Evolutionary conservation across 1,140 invertebrate species (phyloP).

Genomic region (Globodera ellingtonae): DNA sequence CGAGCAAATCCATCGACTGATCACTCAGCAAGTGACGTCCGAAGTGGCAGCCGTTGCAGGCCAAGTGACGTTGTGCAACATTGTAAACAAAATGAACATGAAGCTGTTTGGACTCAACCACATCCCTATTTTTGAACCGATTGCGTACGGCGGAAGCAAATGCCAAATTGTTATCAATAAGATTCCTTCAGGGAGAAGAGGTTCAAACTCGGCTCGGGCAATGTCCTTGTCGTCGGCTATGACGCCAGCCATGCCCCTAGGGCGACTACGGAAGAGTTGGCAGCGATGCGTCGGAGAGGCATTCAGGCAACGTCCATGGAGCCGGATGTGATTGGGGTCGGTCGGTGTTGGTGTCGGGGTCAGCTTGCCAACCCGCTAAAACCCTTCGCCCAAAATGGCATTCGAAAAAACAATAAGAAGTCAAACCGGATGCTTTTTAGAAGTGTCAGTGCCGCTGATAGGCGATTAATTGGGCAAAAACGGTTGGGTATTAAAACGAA

Average conservation of each 20-base stretch:
- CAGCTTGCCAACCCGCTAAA: no score
- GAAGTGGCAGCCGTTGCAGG: constrained; percentile 18
- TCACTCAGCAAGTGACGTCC: constrained; percentile 35
- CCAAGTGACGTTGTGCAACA: constrained; percentile 32
- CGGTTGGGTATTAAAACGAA: no score
- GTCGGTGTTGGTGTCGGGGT: not conserved
- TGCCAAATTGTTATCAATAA: not conserved
- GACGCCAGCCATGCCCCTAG: constrained; percentile 33
- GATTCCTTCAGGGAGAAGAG: constrained; percentile 11
- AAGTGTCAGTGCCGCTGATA: no score
- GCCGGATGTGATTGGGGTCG: constrained; percentile 34
- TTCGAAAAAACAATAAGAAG: no score
- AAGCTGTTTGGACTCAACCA: constrained; percentile 38
- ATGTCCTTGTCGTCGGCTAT: constrained; percentile 37
- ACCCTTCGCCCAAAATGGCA: no score
- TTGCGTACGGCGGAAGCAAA: constrained; percentile 15
- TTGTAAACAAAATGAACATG: constrained; percentile 41
- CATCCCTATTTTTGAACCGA: constrained; percentile 19
- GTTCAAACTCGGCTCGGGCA: constrained; percentile 33
- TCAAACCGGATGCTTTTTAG: no score
- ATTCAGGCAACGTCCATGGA: constrained; percentile 20
- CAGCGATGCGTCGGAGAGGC: constrained; percentile 7
- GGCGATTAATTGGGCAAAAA: no score
- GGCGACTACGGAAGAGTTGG: constrained; percentile 21
- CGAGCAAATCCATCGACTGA: constrained; percentile 22